Evolutionary conservation across 2,113 vertebrate genomes (phyloP), one percentile per base, ranked within the genome.

Genomic region (Lamprologus callipterus): DNA sequence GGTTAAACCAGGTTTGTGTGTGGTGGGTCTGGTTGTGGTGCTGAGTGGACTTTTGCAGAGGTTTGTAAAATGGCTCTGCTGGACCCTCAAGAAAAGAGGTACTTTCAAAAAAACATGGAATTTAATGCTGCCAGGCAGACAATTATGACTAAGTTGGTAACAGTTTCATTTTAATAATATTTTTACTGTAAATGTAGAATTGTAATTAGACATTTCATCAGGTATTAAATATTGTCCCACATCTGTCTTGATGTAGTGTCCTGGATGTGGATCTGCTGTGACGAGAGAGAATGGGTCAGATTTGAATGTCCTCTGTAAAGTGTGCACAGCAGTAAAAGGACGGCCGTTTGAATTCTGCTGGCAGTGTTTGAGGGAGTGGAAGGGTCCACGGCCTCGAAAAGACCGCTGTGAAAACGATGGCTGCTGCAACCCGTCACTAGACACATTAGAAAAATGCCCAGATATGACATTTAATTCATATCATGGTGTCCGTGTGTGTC

Each of bases 361-460:
- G 26, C 26, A 26, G 26, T 26, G 26, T 26, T 26, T 26, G 26
- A 26, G 26, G 26, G 26, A 26, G 26, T 26, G 3, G 26, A 26
- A 26, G 26, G 26, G 26, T 26, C 3, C 26, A 26, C 26, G 26
- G 26, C 8, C 0, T 51, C 49, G 17, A 0, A 9, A 51, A 3
- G 49, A 19, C 49, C 0, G 0, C 17, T 51, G 49, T 51, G 49
- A 1, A 51, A 51, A 51, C 0, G 0, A 5, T 51, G 49, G 17
- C 17, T 51, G 49, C 17, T 51, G 17, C 26, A 4, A 26, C 8
- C 2, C 4, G 0, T 51, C 49, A 51, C 8, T 51, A 51, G 49
- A 51, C 0, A 51, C 49, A n/a, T 1, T 51, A 51, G 2, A 51
- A 9, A 23, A 23, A 23, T 23, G 23, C 23, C 23, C 23, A 23